Base-by-base conservation (phyloP, 2,888 invertebrate species). In the Dryadula phaetusa region DNA sequence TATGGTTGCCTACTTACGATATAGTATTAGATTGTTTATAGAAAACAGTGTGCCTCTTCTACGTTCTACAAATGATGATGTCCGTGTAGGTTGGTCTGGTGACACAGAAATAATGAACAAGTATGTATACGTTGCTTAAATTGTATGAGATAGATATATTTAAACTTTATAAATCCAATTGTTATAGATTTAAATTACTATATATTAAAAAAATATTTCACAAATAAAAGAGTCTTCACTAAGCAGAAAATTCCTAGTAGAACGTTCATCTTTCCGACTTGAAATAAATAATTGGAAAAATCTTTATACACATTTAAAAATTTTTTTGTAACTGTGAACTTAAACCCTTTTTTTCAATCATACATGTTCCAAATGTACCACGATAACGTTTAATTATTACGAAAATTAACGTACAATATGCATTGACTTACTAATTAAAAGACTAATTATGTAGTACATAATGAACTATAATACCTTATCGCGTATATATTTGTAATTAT, bases 21-120 rank as follows among this genome's bases (percentile, higher is more conserved):
- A 70, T 56, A 67, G 42, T 52, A 61, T 70, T 64, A 25, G 70
- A 61, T 66, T 64, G 63, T 64, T 49, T 60, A 64, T 61, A 70
- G 64, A 32, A 52, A 61, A 60, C 63, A 61, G 46, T 72, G 74
- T 76, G 69, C 76, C 70, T 74, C 77, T 79, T 75, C 72, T 70
- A 77, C 79, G 85, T 78, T 78, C 86, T 76, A 86, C 81, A 83
- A 79, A 76, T 76, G 76, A 75, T 80, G 76, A 85, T 79, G 83
- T 87, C 85, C 84, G 85, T 86, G 82, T 86, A 81, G 83, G 84
- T 83, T 82, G 82, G 69, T 69, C 72, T 75, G 73, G 71, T 74
- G 75, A 76, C 75, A 77, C 71, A 71, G 72, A 71, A 75, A 53
- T 70, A 56, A 58, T 66, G 44, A 52, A 69, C 64, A 56, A 73